A percentile compares a stretch with the other conserved stretches of the same genome.
These are phyloP conservation scores for Procambarus virginalis DNA, from an alignment of 1,140 invertebrate genomes.

Conservation along the genomic window DNA sequence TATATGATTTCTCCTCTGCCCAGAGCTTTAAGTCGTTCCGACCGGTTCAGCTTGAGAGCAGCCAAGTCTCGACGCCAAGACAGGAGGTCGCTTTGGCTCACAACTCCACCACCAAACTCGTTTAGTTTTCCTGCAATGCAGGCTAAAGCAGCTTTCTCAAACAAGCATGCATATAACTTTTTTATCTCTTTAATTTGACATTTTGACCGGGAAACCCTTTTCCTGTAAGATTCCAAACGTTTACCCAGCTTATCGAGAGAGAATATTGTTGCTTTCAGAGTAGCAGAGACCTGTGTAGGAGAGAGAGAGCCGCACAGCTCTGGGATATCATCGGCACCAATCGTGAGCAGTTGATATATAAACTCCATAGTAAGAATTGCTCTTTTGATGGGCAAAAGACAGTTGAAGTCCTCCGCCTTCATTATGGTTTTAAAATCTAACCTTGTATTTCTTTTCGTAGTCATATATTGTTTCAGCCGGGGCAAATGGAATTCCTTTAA, in stretches of 20 bases:
- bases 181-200: background rate
- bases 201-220: too few relatives aligned
- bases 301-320: background rate
- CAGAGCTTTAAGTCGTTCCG: background rate
- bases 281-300: background rate
- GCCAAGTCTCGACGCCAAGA: background rate
- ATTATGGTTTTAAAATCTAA: background rate
- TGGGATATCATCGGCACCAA: background rate
- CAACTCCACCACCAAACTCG: background rate
- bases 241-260: background rate
- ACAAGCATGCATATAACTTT: background rate
- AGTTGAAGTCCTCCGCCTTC: background rate
- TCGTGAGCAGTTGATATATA: background rate
- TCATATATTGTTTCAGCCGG: background rate
- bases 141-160: background rate
- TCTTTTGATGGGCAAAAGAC: background rate
- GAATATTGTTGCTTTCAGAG: too few relatives aligned
- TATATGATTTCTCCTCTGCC: conserved; percentile 16
- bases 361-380: background rate
- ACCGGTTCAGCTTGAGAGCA: background rate
- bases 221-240: background rate
- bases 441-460: background rate
- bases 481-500: background rate
- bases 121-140: background rate
- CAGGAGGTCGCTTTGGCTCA: background rate